These are phyloP conservation scores for Octodonta nipae DNA, from an alignment of 2,888 invertebrate genomes.

Conservation along the genomic window DNA sequence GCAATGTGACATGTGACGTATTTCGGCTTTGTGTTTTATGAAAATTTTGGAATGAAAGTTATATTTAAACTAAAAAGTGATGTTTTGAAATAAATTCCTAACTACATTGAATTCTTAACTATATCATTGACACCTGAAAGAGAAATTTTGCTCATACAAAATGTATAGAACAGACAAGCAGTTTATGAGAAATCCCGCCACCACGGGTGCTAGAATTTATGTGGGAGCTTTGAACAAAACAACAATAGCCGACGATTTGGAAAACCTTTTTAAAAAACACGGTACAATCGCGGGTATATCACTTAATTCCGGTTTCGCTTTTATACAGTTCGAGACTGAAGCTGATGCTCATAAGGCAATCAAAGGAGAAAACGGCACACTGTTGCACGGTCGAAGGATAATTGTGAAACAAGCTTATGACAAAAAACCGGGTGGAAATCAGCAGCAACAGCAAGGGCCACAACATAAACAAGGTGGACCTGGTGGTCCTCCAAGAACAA, in stretches of 20 bases:
- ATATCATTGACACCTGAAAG: too few species aligned
- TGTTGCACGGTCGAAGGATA: constrained; percentile 59
- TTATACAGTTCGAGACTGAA: constrained; percentile 72
- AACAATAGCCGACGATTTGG: constrained; percentile 48
- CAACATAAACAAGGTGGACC: constrained; percentile 4
- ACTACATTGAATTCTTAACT: too few species aligned
- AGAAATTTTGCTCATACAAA: constrained; percentile 6
- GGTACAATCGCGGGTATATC: constrained; percentile 58
- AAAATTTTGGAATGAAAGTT: too few species aligned
- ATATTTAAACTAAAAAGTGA: too few species aligned
- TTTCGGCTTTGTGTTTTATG: too few species aligned
- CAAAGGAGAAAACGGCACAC: constrained; percentile 50
- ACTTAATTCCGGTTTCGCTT: constrained; percentile 71
- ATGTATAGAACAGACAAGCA: constrained; percentile 36
- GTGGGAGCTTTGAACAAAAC: constrained; percentile 60
- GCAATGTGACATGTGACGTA: too few species aligned
- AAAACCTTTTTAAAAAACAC: constrained; percentile 60
- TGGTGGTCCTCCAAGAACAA: constrained; percentile 4
- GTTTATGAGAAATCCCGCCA: constrained; percentile 58
- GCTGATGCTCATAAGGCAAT: constrained; percentile 64
- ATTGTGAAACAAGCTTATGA: constrained; percentile 48
- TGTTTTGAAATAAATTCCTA: too few species aligned
- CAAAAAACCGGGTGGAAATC: constrained; percentile 20
- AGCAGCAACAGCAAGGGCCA: constrained; percentile 6
- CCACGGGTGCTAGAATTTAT: constrained; percentile 64